Conservation (phyloP, 2,113 vertebrate species). For the Psephotus haematonotus region DNA sequence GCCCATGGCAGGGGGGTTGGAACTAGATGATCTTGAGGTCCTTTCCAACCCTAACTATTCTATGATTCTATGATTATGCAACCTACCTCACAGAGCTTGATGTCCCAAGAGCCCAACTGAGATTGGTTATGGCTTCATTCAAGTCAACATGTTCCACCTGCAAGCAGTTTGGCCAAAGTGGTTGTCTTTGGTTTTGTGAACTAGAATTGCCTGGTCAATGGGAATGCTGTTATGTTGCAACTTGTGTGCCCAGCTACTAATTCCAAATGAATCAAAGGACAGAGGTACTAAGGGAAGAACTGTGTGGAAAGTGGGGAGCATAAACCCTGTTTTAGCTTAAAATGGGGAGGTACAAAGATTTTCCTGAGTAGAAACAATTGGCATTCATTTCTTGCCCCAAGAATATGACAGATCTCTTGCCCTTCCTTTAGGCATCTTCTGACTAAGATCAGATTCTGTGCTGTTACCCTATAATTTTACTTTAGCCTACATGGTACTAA, state of each 20-base stretch:
- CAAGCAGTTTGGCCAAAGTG: neutral
- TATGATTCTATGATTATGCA: neutral
- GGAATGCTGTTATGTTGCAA: neutral
- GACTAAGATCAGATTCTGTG: constrained; percentile 33
- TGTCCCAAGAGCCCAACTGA: neutral
- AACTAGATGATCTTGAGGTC: too few relatives aligned
- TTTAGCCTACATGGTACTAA: neutral
- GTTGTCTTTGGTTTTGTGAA: neutral
- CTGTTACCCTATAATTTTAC: constrained; percentile 46
- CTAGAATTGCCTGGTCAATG: neutral
- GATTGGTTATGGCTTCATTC: neutral
- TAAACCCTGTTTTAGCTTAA: neutral
- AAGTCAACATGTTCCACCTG: neutral
- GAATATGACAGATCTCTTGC: neutral
- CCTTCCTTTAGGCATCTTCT: constrained; percentile 31
- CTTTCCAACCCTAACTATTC: too few relatives aligned
- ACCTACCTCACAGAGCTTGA: neutral
- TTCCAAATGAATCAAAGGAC: neutral
- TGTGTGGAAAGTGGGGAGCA: neutral
- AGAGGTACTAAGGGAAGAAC: neutral
- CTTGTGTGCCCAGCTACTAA: neutral
- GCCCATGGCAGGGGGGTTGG: too few relatives aligned
- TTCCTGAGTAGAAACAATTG: neutral
- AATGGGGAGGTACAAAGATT: neutral
- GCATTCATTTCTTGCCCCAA: neutral